These are phyloP conservation scores for Oryctes rhinoceros DNA, from an alignment of 1,140 invertebrate genomes.

Conservation along the genomic window DNA sequence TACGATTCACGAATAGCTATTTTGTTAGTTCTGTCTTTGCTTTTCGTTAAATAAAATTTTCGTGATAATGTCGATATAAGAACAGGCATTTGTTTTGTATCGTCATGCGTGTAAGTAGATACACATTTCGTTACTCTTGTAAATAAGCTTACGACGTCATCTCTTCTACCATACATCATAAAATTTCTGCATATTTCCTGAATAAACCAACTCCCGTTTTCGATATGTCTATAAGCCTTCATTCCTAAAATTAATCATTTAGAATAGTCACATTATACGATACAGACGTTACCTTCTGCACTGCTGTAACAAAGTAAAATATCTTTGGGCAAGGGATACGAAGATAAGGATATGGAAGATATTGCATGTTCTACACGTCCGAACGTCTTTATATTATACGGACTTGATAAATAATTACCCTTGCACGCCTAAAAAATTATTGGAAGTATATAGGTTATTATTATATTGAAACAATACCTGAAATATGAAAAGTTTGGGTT, in stretches of 20 bases:
- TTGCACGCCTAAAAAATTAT: slow-evolving; percentile 1
- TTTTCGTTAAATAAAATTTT: slow-evolving; percentile 30
- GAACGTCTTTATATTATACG: not conserved
- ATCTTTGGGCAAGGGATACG: slow-evolving; percentile 48
- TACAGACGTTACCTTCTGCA: slow-evolving; percentile 49
- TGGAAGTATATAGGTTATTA: not conserved
- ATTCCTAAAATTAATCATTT: slow-evolving; percentile 48
- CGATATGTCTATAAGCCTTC: slow-evolving; percentile 47
- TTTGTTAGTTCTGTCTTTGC: slow-evolving; percentile 12
- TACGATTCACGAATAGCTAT: not conserved
- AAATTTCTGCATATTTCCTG: slow-evolving; percentile 58
- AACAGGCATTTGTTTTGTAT: slow-evolving; percentile 28
- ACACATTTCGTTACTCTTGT: slow-evolving; percentile 54
- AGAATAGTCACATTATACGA: not conserved
- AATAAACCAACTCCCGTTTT: slow-evolving; percentile 56
- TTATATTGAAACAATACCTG: not conserved
- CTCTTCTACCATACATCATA: slow-evolving; percentile 53
- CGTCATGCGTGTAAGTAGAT: not conserved
- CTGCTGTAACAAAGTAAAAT: slow-evolving; percentile 53
- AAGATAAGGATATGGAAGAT: slow-evolving; percentile 11
- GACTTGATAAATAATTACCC: not conserved
- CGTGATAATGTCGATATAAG: slow-evolving; percentile 16
- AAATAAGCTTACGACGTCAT: slow-evolving; percentile 54
- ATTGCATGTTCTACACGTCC: not conserved
- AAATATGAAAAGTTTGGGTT: not conserved